phyloP scores from a whole-genome alignment of 2,113 vertebrate species.

The Mormoops blainvillei region DNA sequence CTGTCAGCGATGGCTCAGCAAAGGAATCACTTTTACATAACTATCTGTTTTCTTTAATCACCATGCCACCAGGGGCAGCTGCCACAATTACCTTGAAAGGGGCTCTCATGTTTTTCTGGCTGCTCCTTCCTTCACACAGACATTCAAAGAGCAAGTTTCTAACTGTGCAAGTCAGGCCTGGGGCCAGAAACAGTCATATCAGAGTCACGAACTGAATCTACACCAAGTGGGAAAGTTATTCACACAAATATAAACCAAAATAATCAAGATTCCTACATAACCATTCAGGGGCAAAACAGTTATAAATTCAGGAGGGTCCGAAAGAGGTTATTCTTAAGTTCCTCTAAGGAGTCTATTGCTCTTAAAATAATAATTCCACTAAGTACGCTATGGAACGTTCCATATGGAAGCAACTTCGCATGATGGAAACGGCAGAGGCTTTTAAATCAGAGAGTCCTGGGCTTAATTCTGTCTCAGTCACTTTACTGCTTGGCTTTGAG shows the following conservation, averaged over 20 bases:
- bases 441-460: not conserved
- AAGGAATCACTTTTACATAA: not conserved
- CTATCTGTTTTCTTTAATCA: not conserved
- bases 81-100: not conserved
- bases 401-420: not conserved
- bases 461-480: not conserved
- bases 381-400: not conserved
- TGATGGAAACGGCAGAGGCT: not conserved
- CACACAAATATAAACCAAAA: not conserved
- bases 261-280: not conserved
- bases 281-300: not conserved
- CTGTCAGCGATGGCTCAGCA: not conserved
- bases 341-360: not conserved
- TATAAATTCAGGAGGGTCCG: not conserved
- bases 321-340: not conserved
- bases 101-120: not conserved
- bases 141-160: not conserved
- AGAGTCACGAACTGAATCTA: not conserved
- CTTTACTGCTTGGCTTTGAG: not conserved
- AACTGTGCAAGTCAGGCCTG: not conserved
- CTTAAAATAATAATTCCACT: constrained; percentile 14
- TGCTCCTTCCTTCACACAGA: not conserved
- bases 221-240: not conserved
- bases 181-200: not conserved
- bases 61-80: not conserved